Evolutionary conservation across 2,113 vertebrate species (phyloP).

Genomic region (Pandion haliaetus): DNA sequence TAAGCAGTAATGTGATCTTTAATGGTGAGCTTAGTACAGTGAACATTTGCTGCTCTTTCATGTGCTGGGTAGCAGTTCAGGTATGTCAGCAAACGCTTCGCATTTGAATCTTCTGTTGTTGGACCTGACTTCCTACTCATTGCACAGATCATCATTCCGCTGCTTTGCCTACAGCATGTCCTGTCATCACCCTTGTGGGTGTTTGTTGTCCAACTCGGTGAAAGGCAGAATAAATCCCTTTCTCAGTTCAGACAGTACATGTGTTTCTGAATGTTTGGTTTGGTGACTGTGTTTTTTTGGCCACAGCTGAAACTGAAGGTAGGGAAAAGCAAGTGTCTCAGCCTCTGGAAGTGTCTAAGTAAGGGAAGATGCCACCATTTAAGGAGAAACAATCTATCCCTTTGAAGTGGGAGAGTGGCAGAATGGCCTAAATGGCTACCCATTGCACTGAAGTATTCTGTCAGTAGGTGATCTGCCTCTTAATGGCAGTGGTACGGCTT

Average conservation of each 20-base stretch:
- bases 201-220: background rate
- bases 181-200: background rate
- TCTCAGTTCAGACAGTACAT: background rate
- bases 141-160: background rate
- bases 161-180: background rate
- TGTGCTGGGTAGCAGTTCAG: background rate
- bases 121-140: background rate
- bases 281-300: background rate
- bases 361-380: background rate
- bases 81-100: background rate
- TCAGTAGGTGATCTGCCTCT: background rate
- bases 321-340: background rate
- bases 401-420: background rate
- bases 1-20: background rate
- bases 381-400: background rate
- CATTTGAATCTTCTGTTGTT: background rate
- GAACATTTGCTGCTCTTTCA: background rate
- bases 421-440: background rate
- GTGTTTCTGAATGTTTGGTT: background rate
- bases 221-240: background rate
- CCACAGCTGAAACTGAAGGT: background rate
- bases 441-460: background rate
- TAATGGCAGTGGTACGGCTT: background rate
- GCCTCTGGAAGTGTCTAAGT: background rate
- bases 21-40: background rate